phyloP scores from a whole-genome alignment of 2,888 invertebrate genomes.

The Aleiodes leptofemur region DNA sequence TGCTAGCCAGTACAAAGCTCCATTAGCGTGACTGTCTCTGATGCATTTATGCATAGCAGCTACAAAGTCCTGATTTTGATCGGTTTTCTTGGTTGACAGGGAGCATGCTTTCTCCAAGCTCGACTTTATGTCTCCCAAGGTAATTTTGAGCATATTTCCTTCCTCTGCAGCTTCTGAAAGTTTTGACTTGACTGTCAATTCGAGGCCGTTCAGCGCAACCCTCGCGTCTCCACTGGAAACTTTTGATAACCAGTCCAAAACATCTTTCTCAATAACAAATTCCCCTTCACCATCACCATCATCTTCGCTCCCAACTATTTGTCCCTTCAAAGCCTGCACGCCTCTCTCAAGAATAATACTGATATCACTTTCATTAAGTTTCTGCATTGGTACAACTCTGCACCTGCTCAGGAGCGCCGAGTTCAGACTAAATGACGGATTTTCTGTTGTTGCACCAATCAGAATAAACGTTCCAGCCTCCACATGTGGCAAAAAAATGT shows the following conservation, averaged over 20 bases:
- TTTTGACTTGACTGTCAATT: constrained; percentile 55
- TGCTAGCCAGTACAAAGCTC: constrained; percentile 63
- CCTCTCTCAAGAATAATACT: constrained; percentile 80
- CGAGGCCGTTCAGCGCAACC: constrained; percentile 58
- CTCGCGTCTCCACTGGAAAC: constrained; percentile 61
- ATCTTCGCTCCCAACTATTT: neutral
- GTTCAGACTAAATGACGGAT: constrained; percentile 88
- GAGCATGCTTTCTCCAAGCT: constrained; percentile 54
- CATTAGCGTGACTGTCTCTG: constrained; percentile 57
- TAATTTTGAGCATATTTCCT: constrained; percentile 62
- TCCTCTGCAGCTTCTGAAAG: neutral
- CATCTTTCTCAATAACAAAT: constrained; percentile 54
- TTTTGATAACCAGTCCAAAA: constrained; percentile 59
- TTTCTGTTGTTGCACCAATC: constrained; percentile 89
- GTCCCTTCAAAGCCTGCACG: constrained; percentile 67
- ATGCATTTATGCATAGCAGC: constrained; percentile 64
- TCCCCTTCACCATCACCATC: neutral
- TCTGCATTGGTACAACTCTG: constrained; percentile 83
- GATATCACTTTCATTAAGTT: constrained; percentile 79
- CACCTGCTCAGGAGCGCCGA: constrained; percentile 88
- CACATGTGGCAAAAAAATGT: constrained; percentile 85
- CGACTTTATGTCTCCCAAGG: constrained; percentile 57
- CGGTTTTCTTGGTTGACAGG: constrained; percentile 50
- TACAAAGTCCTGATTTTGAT: constrained; percentile 58
- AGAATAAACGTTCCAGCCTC: constrained; percentile 86